phyloP scores from a whole-genome alignment of 2,797 vertebrate species.

The Poeciliopsis gracilis region DNA sequence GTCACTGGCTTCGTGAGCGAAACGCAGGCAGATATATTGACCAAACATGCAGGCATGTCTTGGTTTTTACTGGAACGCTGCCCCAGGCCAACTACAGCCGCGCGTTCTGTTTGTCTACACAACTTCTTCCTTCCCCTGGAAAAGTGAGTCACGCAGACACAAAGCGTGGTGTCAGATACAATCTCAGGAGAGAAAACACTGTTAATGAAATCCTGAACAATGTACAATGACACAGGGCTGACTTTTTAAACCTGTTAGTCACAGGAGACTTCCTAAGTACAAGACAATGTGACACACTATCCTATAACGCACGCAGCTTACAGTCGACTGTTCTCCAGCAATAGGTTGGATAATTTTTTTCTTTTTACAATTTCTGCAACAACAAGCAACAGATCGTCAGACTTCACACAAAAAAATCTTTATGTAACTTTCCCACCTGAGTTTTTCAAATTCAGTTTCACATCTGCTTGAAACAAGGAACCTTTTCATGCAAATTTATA shows the following conservation, averaged over 20 bases:
- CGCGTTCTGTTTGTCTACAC: slow-evolving; percentile 60
- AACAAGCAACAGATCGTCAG: neutral
- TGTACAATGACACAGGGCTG: slow-evolving; percentile 67
- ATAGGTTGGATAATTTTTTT: neutral
- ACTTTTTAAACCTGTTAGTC: slow-evolving; percentile 66
- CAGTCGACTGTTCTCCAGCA: neutral
- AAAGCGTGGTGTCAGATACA: slow-evolving; percentile 75
- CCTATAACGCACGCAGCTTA: slow-evolving; percentile 13
- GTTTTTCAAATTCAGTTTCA: slow-evolving; percentile 24
- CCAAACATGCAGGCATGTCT: slow-evolving; percentile 67
- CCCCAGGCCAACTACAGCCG: slow-evolving; percentile 64
- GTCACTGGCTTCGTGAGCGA: slow-evolving; percentile 72
- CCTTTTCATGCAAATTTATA: slow-evolving; percentile 70
- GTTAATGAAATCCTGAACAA: slow-evolving; percentile 73
- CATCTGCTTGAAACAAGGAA: slow-evolving; percentile 55
- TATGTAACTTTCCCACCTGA: slow-evolving; percentile 7
- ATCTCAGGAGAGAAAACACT: slow-evolving; percentile 62
- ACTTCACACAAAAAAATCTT: slow-evolving; percentile 4
- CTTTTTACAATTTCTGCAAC: neutral
- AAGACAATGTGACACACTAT: slow-evolving; percentile 12
- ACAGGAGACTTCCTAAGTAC: slow-evolving; percentile 48
- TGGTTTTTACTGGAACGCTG: slow-evolving; percentile 66
- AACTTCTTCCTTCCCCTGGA: slow-evolving; percentile 73
- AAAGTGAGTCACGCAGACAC: slow-evolving; percentile 75
- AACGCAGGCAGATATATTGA: slow-evolving; percentile 68